Evolutionary conservation across 2,888 invertebrate species (phyloP), one percentile per base, ranked within the genome.

Genomic region (Nomada goodeniana): DNA sequence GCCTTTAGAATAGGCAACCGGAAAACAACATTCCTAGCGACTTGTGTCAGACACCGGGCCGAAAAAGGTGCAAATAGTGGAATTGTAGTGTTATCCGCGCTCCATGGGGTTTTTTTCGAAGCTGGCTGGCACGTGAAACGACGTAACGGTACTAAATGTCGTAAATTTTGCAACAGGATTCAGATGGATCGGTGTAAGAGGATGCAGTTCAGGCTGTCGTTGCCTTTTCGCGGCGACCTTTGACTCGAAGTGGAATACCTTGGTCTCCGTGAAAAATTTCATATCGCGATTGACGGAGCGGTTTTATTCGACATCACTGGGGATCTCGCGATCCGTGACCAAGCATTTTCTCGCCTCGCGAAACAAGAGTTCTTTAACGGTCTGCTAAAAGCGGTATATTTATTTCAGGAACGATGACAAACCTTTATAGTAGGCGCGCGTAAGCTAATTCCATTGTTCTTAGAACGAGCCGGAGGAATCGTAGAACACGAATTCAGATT

Each of bases 81-180:
- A 70, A 60, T 57, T 60, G 44, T 15, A 36, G 20, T 59, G 29
- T 81, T 60, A 36, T 55, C 50, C 36, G 50, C 23, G 23, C 15
- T 20, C 13, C 26, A 55, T 55, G 61, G 4, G 2, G 0, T 44
- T 44, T 47, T 9, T 53, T 59, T 36, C 26, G 36, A 63, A n/a
- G 42, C 4, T 29, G 57, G 2, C 36, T 11, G 61, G 57, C 20
- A 63, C 61, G 47, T 72, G 63, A 76, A 55, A 29, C 61, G 26
- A 55, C 29, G 59, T 83, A 85, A 83, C 84, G 84, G 88, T 81
- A 85, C 20, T 59, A 26, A 44, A 10, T 29, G 50, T 44, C 53
- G 53, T 69, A 77, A 71, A 73, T 68, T 63, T 69, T 60, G 64
- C 29, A 81, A 52, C 76, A 76, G 84, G 73, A 88, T 85, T 81